Base-by-base conservation (phyloP, 1,140 invertebrate genomes). In the Ceratitis capitata region DNA sequence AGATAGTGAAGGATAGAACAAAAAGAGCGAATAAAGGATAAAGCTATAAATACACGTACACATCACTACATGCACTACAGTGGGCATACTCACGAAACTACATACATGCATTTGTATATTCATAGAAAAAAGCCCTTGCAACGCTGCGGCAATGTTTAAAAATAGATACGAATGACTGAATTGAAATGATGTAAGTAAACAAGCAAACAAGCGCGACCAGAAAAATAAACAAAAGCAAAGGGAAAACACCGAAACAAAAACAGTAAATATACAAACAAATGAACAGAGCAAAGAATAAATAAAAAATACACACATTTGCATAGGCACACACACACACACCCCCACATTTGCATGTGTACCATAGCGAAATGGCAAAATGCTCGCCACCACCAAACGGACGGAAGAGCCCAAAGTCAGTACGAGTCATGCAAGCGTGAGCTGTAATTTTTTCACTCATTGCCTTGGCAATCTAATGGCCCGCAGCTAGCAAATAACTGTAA, bases 101-200 rank as follows among this genome's bases (percentile, higher is more conserved):
- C 14, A 6, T 0, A 45, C 69, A 45, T n/a, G 23, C 16, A 69
- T 32, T 39, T 19, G 9, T 19, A 78, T 45, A 78, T 26, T 39
- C 19, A 23, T 6, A 45, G 42, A 78, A 10, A 78, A 47, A 23
- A 26, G 39, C n/a, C n/a, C n/a, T 39, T 35, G 69, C 32, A 78
- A n/a, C 12, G 32, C 19, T 78, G 69, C 12, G 69, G 39, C 35
- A 9, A 23, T 78, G n/a, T 78, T 78, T 78, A 78, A 78, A 78
- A 78, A 78, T 47, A 78, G 69, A 42, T 45, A 45, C 42, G 69
- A 78, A 45, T 45, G 69, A 45, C 69, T 78, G 69, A 78, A 39
- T 78, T 45, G 69, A 45, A 78, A 78, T 78, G 39, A 78, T 47
- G 39, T 32, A 78, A 78, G 69, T 78, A 78, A 78, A 78, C 69